Conservation (phyloP, 2,888 invertebrate genomes). For the Agonum fuliginosum region DNA sequence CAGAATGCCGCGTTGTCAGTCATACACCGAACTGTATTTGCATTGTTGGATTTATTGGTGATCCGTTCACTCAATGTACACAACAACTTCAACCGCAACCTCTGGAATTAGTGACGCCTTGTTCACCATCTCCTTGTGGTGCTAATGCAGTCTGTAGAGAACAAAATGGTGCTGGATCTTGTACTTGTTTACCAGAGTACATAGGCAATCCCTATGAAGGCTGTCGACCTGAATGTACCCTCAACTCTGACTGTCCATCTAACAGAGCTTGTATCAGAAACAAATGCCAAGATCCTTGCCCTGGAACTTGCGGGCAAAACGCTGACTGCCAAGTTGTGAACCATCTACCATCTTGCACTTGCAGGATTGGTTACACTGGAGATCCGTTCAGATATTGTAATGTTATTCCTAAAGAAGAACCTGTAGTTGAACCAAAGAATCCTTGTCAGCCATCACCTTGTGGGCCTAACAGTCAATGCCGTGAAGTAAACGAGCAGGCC, state of each 20-base stretch:
- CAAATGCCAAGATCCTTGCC: conserved; percentile 86
- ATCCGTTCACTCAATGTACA: conserved; percentile 81
- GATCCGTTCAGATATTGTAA: conserved; percentile 74
- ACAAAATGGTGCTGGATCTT: conserved; percentile 79
- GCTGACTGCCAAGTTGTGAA: conserved; percentile 83
- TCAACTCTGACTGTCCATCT: conserved; percentile 83
- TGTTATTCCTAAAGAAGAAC: conserved; percentile 58
- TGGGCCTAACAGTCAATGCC: conserved; percentile 86
- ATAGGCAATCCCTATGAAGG: conserved; percentile 87
- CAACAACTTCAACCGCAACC: conserved; percentile 70
- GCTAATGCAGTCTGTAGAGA: conserved; percentile 83
- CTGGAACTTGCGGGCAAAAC: conserved; percentile 84
- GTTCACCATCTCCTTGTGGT: conserved; percentile 80
- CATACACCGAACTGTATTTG: conserved; percentile 89
- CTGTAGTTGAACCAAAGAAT: conserved; percentile 66
- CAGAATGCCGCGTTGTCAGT: conserved; percentile 84
- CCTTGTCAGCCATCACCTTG: conserved; percentile 86
- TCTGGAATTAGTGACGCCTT: conserved; percentile 71
- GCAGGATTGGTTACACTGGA: conserved; percentile 79
- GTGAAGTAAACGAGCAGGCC: conserved; percentile 75
- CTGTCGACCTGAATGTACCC: conserved; percentile 84
- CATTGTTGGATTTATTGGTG: conserved; percentile 78
- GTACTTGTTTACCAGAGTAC: conserved; percentile 82
- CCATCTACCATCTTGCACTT: conserved; percentile 82
- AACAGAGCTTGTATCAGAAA: conserved; percentile 83